Base-by-base conservation (phyloP, 2,797 vertebrate species). In the Mormyrops attenuatus region DNA sequence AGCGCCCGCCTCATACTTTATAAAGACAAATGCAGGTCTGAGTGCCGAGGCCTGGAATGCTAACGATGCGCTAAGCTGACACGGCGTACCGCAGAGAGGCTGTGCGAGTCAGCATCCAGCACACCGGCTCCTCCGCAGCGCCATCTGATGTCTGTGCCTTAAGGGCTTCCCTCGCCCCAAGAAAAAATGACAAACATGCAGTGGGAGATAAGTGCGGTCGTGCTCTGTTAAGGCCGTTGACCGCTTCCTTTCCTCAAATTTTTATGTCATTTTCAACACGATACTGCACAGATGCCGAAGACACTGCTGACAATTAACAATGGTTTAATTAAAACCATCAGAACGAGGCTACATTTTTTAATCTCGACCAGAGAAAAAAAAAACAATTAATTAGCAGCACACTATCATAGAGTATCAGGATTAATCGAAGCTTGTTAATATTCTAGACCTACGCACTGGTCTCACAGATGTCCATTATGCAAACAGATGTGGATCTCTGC, bases 21-120 rank as follows among this genome's bases (percentile, higher is more conserved):
- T 84, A 53, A 57, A 89, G 73, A 84, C 69, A 84, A 84, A 84
- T 55, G 73, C 73, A 55, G 38, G 88, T 38, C 26, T 30, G 49
- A 41, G 17, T 41, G 49, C 41, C 2, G 30, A n/a, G 88, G 50
- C 69, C 26, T 20, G n/a, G 73, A 44, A 82, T 52, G 38, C 88
- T 53, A 47, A 84, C 49, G 73, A 38, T 15, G 17, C 52, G 34
- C 26, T n/a, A 87, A 57, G 34, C 5, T 52, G 30, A 52, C 22
- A 41, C 30, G 22, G 50, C 7, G 22, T 38, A 52, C 50, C 17
- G 11, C 26, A 30, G 52, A 57, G 52, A 57, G 26, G 5, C 22
- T 17, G 34, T 6, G 15, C 13, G 30, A 30, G 13, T 30, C 26
- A 2, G 15, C 34, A 41, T 20, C 69, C 30, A 7, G 30, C 69